Evolutionary conservation across 2,113 vertebrate genomes (phyloP).

Genomic region (Mesitornis unicolor): DNA sequence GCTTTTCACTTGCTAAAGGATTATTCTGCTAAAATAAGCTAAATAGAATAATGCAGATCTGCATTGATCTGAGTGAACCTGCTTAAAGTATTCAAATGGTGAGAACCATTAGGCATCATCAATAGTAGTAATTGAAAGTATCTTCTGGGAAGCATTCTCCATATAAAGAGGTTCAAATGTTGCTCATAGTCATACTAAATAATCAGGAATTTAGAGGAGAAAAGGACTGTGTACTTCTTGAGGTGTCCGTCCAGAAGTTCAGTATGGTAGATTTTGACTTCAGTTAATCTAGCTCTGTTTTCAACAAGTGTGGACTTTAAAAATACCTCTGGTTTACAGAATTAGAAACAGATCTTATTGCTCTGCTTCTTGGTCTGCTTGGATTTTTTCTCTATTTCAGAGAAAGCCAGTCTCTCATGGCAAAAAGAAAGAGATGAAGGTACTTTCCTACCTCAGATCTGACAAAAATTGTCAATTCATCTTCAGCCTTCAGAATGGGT

Average conservation of each 20-base stretch:
- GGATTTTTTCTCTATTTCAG: background rate
- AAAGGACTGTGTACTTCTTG: background rate
- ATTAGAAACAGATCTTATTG: background rate
- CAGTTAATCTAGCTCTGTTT: background rate
- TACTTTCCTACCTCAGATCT: background rate
- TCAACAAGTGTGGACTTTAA: background rate
- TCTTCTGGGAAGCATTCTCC: constrained; percentile 5
- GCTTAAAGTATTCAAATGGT: constrained; percentile 40
- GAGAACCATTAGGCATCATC: constrained; percentile 21
- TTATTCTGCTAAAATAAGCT: constrained; percentile 23
- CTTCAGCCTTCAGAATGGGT: background rate
- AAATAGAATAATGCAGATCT: constrained; percentile 2
- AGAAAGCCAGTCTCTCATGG: background rate
- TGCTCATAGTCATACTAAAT: background rate
- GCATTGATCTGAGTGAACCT: background rate
- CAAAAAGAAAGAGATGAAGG: background rate
- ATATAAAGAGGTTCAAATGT: background rate
- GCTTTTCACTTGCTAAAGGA: constrained; percentile 7
- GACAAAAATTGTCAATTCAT: background rate
- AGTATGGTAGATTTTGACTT: background rate
- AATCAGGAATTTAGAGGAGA: background rate
- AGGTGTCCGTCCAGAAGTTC: background rate
- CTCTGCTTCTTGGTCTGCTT: background rate
- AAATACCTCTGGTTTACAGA: background rate
- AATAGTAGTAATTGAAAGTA: constrained; percentile 16